Evolutionary conservation across 1,140 invertebrate genomes (phyloP), one percentile per base, ranked within the genome.

Genomic region (Monochamus saltuarius): DNA sequence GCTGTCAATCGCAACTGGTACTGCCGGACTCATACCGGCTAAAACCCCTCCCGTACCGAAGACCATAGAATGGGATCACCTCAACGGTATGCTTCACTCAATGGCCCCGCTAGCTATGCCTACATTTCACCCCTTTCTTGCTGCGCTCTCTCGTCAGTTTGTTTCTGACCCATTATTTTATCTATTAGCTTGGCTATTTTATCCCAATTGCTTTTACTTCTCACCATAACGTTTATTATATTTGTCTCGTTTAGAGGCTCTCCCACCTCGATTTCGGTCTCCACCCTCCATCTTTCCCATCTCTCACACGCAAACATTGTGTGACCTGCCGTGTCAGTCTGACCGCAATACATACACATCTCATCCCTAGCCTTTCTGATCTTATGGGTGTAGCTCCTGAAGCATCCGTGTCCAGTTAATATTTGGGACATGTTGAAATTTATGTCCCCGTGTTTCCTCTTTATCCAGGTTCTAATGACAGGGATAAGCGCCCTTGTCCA

Each of bases 271-370:
- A 81, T 47, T 10, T 77, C 63, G 0, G 78, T 62, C 14, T 16
- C 10, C 0, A 4, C 77, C 78, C 0, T 77, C 76, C 3, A 69
- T 68, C 7, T 81, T 78, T 46, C 81, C 79, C 7, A 81, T 47
- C 11, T 77, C 62, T 0, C 78, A 62, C 34, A 57, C 11, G 10
- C 29, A 57, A 35, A 16, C 17, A 47, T 0, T 19, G 13, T 49
- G 39, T 50, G 42, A 39, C n/a, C 0, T 57, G 53, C 10, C 3
- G 22, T 50, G 37, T 77, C 69, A 1, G 69, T 62, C 1, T 65
- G 59, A 1, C 61, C 54, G 47, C 60, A 62, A 19, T 56, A 56
- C 16, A 34, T 58, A 36, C 60, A 57, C 2, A 39, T 1, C 3
- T 62, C 53, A n/a, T 58, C 46, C 2, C 0, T 10, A 4, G 60